These are phyloP conservation scores for Condylura cristata DNA, from an alignment of 2,113 vertebrate genomes.

Conservation along the genomic window DNA sequence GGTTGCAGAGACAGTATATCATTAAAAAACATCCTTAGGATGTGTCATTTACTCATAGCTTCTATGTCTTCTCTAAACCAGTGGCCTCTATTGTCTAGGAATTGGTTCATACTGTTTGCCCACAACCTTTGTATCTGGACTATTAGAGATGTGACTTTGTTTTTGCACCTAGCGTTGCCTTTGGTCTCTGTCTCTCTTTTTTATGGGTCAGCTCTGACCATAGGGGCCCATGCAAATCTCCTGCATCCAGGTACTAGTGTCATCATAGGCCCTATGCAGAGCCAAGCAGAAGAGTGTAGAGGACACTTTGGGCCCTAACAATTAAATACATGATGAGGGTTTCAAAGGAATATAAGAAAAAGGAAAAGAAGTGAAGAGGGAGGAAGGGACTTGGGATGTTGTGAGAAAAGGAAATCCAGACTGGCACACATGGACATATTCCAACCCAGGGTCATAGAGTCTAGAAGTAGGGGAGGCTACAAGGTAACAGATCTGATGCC, in stretches of 20 bases:
- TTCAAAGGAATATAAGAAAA: background rate
- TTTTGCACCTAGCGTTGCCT: background rate
- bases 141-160: background rate
- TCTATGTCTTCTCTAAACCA: background rate
- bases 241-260: too few species aligned
- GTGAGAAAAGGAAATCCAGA: background rate
- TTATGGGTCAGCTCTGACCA: background rate
- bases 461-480: background rate
- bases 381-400: fast-evolving
- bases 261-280: fast-evolving
- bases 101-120: background rate
- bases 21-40: background rate
- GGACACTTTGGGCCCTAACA: background rate
- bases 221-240: background rate
- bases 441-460: background rate
- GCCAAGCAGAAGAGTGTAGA: background rate
- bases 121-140: background rate
- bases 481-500: background rate
- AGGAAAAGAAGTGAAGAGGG: background rate
- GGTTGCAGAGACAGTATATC: background rate
- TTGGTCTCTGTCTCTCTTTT: background rate
- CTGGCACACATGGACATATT: background rate
- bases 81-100: background rate
- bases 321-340: background rate
- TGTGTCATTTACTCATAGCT: background rate